Conservation (phyloP, 1,140 invertebrate species). For the Bombus turneri region DNA sequence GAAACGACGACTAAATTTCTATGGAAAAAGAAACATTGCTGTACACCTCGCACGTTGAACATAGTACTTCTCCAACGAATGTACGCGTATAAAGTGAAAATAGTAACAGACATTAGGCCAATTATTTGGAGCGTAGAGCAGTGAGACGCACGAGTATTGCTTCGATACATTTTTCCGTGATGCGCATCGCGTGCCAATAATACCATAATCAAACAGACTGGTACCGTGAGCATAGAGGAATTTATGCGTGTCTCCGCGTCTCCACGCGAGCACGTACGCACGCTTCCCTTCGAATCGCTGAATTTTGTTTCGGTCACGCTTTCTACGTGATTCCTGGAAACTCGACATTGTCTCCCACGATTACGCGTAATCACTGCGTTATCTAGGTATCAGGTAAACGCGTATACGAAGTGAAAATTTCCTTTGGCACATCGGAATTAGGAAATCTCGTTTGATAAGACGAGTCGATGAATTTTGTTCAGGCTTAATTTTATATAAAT, state of each 20-base stretch:
- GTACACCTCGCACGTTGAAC: neutral
- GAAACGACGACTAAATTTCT: too few species aligned
- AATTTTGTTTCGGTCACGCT: slow-evolving; percentile 66
- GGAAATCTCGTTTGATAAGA: neutral
- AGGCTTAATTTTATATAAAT: neutral
- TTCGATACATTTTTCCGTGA: slow-evolving; percentile 5
- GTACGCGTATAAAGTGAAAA: neutral
- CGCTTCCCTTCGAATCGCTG: slow-evolving; percentile 27
- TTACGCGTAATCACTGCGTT: slow-evolving; percentile 32
- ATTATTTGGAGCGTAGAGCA: neutral
- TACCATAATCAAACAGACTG: slow-evolving; percentile 2
- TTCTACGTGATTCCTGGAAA: slow-evolving; percentile 70
- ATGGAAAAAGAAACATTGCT: neutral
- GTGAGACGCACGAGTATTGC: neutral
- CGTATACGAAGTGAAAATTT: neutral
- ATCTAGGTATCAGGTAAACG: neutral
- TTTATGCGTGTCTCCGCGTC: slow-evolving; percentile 20
- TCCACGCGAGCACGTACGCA: neutral
- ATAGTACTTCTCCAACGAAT: neutral
- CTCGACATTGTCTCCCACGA: slow-evolving; percentile 29
- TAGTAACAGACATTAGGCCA: neutral
- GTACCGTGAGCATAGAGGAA: neutral
- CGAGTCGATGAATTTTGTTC: neutral
- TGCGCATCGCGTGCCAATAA: slow-evolving; percentile 19
- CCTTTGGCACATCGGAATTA: neutral